phyloP scores from a whole-genome alignment of 1,140 invertebrate species.

The Trialeurodes vaporariorum region DNA sequence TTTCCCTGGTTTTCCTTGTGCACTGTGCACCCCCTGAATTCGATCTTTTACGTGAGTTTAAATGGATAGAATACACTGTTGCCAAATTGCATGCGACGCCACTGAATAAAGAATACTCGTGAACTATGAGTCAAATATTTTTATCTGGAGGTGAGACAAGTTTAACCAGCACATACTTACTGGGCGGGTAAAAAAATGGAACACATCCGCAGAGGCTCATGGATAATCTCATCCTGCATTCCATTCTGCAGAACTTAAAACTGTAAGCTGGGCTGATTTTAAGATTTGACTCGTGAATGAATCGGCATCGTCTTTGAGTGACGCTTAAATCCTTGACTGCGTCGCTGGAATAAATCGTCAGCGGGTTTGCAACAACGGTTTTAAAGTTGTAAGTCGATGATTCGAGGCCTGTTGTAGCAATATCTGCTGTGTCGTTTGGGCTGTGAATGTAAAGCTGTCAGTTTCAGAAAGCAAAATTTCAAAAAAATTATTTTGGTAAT shows the following conservation, averaged over 20 bases:
- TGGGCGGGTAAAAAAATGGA: slow-evolving; percentile 47
- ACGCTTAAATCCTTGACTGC: slow-evolving; percentile 36
- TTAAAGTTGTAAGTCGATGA: slow-evolving; percentile 26
- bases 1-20: too few relatives aligned
- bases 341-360: slow-evolving; percentile 34
- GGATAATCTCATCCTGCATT: slow-evolving; percentile 46
- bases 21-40: too few relatives aligned
- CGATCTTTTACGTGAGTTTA: too few relatives aligned
- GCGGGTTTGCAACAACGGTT: slow-evolving; percentile 31
- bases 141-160: too few relatives aligned
- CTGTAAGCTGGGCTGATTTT: slow-evolving; percentile 47
- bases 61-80: too few relatives aligned
- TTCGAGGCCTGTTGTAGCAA: slow-evolving; percentile 24
- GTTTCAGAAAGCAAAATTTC: too few relatives aligned
- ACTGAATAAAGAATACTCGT: too few relatives aligned
- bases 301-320: slow-evolving; percentile 48
- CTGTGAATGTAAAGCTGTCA: slow-evolving; percentile 45
- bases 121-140: too few relatives aligned
- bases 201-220: slow-evolving; percentile 46
- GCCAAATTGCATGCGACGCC: too few relatives aligned
- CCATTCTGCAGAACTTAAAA: slow-evolving; percentile 49
- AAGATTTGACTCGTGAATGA: slow-evolving; percentile 46
- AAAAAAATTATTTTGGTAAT: too few relatives aligned
- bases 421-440: slow-evolving; percentile 40
- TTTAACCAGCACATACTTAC: too few relatives aligned